Percentiles rank a stretch among this genome's conserved stretches.
Evolutionary conservation across 2,797 vertebrate species (phyloP).

Genomic region (Antrozous pallidus): DNA sequence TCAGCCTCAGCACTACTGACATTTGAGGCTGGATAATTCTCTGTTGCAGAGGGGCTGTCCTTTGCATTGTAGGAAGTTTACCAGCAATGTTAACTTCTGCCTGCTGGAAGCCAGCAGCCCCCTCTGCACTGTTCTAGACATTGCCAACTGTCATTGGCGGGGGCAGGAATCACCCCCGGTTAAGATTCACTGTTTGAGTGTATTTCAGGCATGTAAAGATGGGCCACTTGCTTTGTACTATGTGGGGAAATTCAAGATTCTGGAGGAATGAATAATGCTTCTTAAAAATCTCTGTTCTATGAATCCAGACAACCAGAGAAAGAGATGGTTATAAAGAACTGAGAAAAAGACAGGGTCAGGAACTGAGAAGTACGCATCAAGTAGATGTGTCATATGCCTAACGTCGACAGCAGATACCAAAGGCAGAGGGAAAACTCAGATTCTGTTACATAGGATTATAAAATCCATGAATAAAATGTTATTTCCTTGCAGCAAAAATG

Average conservation of each 20-base stretch:
- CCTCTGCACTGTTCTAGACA: background rate
- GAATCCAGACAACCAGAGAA: background rate
- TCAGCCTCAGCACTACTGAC: background rate
- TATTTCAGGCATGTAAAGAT: background rate
- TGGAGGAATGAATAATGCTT: background rate
- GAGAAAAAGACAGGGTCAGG: background rate
- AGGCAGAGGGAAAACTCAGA: background rate
- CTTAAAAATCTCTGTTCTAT: background rate
- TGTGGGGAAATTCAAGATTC: background rate
- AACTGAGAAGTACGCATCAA: background rate
- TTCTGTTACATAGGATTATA: background rate
- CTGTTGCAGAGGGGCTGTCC: background rate
- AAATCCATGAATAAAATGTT: conserved; percentile 10
- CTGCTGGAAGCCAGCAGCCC: background rate
- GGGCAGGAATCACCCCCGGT: background rate
- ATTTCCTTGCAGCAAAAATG: conserved; percentile 38
- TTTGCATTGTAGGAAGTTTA: background rate
- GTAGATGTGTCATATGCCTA: background rate
- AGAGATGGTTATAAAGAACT: background rate
- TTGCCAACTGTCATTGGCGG: background rate
- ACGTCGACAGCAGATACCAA: fast-evolving
- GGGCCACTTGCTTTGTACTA: background rate
- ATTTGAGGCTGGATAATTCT: background rate
- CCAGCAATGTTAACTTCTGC: background rate
- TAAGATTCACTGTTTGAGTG: background rate